phyloP scores from a whole-genome alignment of 2,888 invertebrate species.

The Protodeltote pygarga region DNA sequence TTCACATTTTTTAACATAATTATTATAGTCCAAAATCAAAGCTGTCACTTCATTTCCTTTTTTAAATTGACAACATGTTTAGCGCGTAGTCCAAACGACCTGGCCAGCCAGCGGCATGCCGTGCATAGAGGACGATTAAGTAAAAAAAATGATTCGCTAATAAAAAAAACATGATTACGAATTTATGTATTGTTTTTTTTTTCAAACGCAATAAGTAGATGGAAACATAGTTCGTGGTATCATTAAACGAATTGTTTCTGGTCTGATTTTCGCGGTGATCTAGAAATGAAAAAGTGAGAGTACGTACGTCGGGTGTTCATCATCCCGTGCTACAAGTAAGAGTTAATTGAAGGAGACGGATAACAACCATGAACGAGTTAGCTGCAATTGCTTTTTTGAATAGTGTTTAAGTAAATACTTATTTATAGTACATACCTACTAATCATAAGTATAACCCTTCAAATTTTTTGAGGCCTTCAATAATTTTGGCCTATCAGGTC shows the following conservation, averaged over 20 bases:
- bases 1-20: conserved; percentile 1
- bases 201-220: conserved; percentile 16
- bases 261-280: conserved; percentile 41
- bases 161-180: no score
- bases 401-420: conserved; percentile 4
- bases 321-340: conserved; percentile 35
- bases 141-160: no score
- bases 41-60: no score
- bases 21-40: no score
- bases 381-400: conserved; percentile 2
- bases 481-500: no score
- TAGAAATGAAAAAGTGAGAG: conserved; percentile 47
- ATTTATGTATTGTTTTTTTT: conserved; percentile 11
- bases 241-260: conserved; percentile 40
- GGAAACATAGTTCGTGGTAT: conserved; percentile 16
- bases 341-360: conserved; percentile 41
- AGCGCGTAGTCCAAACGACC: no score
- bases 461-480: no score
- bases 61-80: no score
- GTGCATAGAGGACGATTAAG: no score
- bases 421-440: no score
- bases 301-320: conserved; percentile 29
- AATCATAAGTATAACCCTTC: no score
- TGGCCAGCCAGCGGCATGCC: no score
- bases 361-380: background rate